Evolutionary conservation across 2,797 vertebrate genomes (phyloP).

Genomic region (Pangasius krempfi): DNA sequence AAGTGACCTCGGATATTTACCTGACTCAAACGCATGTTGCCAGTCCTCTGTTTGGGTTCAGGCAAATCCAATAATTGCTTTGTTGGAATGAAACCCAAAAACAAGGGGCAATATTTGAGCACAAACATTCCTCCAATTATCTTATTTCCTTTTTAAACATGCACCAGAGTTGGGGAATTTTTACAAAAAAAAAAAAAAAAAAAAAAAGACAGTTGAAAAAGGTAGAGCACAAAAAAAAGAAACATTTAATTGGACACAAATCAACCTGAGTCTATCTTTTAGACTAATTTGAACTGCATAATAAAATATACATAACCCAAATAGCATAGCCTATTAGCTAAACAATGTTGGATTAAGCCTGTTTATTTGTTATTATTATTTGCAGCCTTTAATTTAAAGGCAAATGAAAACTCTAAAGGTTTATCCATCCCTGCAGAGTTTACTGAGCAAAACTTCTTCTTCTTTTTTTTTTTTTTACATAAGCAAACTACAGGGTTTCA

Average conservation of each 20-base stretch:
- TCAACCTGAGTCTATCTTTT: constrained; percentile 20
- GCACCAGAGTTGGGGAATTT: constrained; percentile 19
- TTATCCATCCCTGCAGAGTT: neutral
- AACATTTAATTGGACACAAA: constrained; percentile 44
- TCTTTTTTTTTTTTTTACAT: neutral
- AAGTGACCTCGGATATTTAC: constrained; percentile 57
- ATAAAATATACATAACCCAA: constrained; percentile 18
- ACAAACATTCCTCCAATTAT: constrained; percentile 64
- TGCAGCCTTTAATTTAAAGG: neutral
- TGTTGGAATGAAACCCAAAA: constrained; percentile 58
- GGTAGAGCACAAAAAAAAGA: constrained; percentile 3
- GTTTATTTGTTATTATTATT: constrained; percentile 22
- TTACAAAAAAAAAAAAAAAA: neutral
- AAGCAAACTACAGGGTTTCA: constrained; percentile 6
- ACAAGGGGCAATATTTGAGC: constrained; percentile 62
- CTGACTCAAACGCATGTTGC: constrained; percentile 46
- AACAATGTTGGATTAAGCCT: constrained; percentile 3
- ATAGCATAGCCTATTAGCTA: constrained; percentile 4
- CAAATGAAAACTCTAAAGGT: neutral
- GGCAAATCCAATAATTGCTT: constrained; percentile 63
- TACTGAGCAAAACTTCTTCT: neutral
- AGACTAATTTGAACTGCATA: constrained; percentile 11
- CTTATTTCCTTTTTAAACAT: constrained; percentile 52
- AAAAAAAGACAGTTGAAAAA: constrained; percentile 24
- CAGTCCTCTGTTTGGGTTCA: constrained; percentile 56